These are phyloP conservation scores for Eueides isabella DNA, from an alignment of 1,140 invertebrate species.

Conservation along the genomic window DNA sequence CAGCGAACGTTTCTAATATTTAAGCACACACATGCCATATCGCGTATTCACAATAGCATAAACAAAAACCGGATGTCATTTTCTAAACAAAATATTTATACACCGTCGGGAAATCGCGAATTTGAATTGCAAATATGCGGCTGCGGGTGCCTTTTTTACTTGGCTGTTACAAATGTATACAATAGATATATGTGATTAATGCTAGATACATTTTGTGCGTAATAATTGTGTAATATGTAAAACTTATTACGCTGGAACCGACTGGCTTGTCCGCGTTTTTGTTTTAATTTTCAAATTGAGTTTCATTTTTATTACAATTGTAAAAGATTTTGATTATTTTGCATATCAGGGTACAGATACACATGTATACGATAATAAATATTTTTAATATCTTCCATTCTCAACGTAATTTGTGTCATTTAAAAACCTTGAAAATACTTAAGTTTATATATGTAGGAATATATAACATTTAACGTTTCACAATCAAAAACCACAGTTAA, in stretches of 20 bases:
- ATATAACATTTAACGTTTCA: too few relatives aligned
- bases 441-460: too few relatives aligned
- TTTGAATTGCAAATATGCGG: constrained; percentile 38
- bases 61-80: constrained; percentile 19
- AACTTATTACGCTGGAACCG: background rate
- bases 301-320: background rate
- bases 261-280: background rate
- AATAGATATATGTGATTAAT: background rate
- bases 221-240: background rate
- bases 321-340: background rate
- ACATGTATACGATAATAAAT: too few relatives aligned
- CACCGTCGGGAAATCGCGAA: constrained; percentile 36
- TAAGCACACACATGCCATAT: background rate
- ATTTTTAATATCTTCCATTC: too few relatives aligned
- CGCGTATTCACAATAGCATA: constrained; percentile 14
- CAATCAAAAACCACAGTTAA: too few relatives aligned
- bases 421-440: too few relatives aligned
- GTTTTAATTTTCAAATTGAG: background rate
- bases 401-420: too few relatives aligned
- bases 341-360: too few relatives aligned
- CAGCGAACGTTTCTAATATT: background rate
- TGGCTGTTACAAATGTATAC: background rate
- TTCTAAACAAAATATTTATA: constrained; percentile 36
- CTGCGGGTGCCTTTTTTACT: constrained; percentile 13
- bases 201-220: background rate